Percentiles rank a stretch among this genome's conserved stretches.
These are phyloP conservation scores for Balearica regulorum DNA, from an alignment of 2,797 vertebrate genomes.

Conservation along the genomic window DNA sequence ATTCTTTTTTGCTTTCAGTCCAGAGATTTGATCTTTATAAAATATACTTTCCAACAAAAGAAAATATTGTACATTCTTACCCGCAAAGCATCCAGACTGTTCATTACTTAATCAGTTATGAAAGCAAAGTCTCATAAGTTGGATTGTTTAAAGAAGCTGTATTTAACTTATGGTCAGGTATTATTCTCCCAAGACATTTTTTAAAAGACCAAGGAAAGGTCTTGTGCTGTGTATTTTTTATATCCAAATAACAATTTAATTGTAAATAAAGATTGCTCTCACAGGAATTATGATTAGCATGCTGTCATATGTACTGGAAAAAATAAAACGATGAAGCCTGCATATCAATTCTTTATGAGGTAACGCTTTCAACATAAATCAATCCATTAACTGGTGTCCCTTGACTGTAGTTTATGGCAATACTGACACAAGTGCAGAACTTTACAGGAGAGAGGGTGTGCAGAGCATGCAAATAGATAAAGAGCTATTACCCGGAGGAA, in stretches of 20 bases:
- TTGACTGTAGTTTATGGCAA: not conserved
- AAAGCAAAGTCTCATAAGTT: constrained; percentile 31
- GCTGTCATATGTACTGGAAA: not conserved
- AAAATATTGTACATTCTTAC: constrained; percentile 47
- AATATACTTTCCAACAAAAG: constrained; percentile 57
- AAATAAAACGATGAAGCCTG: not conserved
- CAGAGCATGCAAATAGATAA: not conserved
- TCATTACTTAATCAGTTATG: constrained; percentile 43
- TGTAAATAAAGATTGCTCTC: not conserved
- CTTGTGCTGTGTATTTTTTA: not conserved
- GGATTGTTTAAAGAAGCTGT: constrained; percentile 2
- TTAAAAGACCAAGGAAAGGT: not conserved
- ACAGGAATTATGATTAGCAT: not conserved
- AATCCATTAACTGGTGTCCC: not conserved
- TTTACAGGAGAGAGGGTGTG: not conserved
- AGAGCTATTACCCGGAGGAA: not conserved
- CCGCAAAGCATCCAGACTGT: not conserved
- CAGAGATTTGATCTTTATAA: constrained; percentile 47
- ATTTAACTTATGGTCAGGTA: not conserved
- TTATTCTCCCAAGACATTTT: not conserved
- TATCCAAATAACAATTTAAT: not conserved
- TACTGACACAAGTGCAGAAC: not conserved
- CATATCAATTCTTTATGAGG: not conserved
- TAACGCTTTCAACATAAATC: not conserved
- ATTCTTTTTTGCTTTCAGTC: not conserved